A percentile compares a stretch with the other conserved stretches of the same genome.
These are phyloP conservation scores for Sparus aurata DNA, from an alignment of 2,797 vertebrate species.

Conservation along the genomic window DNA sequence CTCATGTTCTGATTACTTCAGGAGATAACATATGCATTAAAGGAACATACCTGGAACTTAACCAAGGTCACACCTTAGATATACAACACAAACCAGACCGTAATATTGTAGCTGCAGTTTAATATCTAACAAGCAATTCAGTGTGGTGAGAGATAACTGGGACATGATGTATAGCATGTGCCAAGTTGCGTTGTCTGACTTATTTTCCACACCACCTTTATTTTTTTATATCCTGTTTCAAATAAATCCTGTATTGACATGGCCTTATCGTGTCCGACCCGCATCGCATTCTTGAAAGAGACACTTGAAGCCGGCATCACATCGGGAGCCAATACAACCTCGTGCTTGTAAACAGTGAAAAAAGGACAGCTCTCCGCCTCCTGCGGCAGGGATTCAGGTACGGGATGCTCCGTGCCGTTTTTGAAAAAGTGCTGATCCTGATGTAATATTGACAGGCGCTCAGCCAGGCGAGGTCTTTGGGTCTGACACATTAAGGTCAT, in stretches of 20 bases:
- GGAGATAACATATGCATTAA: slow-evolving; percentile 70
- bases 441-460: slow-evolving; percentile 78
- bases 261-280: slow-evolving; percentile 53
- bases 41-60: slow-evolving; percentile 47
- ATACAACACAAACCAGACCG: neutral
- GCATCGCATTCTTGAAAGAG: slow-evolving; percentile 36
- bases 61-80: slow-evolving; percentile 68
- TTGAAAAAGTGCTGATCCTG: slow-evolving; percentile 78
- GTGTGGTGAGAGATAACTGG: slow-evolving; percentile 54
- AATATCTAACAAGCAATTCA: slow-evolving; percentile 50
- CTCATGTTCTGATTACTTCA: slow-evolving; percentile 58
- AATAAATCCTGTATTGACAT: slow-evolving; percentile 71
- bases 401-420: slow-evolving; percentile 39
- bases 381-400: slow-evolving; percentile 37
- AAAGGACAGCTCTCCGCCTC: slow-evolving; percentile 38
- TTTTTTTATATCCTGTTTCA: slow-evolving; percentile 52
- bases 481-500: slow-evolving; percentile 86
- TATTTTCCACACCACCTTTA: slow-evolving; percentile 36
- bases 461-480: slow-evolving; percentile 71
- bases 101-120: slow-evolving; percentile 36
- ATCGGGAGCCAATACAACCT: slow-evolving; percentile 4
- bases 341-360: slow-evolving; percentile 39
- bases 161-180: slow-evolving; percentile 68
- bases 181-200: slow-evolving; percentile 44
- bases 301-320: slow-evolving; percentile 33